Evolutionary conservation across 2,797 vertebrate species (phyloP).

Genomic region (Sebastes oblongus): DNA sequence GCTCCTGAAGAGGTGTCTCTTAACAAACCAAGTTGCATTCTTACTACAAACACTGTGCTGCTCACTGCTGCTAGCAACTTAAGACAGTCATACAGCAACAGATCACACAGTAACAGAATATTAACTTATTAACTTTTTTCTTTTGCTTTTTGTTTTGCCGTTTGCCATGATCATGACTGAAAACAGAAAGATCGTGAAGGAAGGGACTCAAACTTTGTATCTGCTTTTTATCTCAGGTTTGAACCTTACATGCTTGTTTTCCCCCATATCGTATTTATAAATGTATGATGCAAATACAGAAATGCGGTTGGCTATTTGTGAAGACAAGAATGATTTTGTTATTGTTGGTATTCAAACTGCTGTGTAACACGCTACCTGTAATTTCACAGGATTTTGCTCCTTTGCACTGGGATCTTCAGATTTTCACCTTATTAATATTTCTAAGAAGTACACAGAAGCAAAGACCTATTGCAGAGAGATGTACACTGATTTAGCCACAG

Average conservation of each 20-base stretch:
- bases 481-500: conserved; percentile 69
- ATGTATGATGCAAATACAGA: background rate
- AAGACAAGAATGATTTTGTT: background rate
- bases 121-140: background rate
- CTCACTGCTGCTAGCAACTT: background rate
- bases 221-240: conserved; percentile 70
- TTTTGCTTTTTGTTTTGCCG: background rate
- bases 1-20: background rate
- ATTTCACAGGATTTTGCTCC: conserved; percentile 55
- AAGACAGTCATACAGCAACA: background rate
- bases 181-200: conserved; percentile 17
- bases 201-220: conserved; percentile 13
- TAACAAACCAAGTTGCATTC: conserved; percentile 67
- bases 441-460: conserved; percentile 57
- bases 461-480: conserved; percentile 65
- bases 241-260: conserved; percentile 19
- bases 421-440: conserved; percentile 52
- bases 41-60: conserved; percentile 7
- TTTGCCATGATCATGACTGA: conserved; percentile 5
- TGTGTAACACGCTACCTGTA: conserved; percentile 12
- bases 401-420: conserved; percentile 41
- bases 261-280: background rate
- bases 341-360: background rate
- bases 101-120: background rate
- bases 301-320: background rate